A percentile compares a stretch with the other conserved stretches of the same genome.
Evolutionary conservation across 2,888 invertebrate species (phyloP).

Genomic region (Candidula unifasciata): DNA sequence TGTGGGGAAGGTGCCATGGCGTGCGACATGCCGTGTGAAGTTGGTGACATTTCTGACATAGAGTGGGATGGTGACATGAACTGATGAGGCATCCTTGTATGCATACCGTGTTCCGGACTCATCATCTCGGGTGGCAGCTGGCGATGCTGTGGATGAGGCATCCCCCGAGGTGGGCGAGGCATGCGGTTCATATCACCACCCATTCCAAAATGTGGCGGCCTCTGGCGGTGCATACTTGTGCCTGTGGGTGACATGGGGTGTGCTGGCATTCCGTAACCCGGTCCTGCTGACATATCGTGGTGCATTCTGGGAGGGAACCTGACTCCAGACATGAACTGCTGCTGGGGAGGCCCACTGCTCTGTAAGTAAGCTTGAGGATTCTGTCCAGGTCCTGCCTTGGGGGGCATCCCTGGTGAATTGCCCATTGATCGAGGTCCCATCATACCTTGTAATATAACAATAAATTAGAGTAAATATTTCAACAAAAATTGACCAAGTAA

Average conservation of each 20-base stretch:
- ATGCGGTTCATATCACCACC: conserved; percentile 40
- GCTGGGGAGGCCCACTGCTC: conserved; percentile 13
- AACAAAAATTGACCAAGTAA: too few relatives aligned
- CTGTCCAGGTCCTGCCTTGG: conserved; percentile 27
- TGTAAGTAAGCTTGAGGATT: conserved; percentile 40
- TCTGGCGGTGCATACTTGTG: conserved; percentile 43
- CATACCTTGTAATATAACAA: conserved; percentile 34
- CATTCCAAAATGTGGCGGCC: conserved; percentile 45
- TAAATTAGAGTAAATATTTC: neutral
- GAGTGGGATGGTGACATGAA: conserved; percentile 51
- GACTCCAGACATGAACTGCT: conserved; percentile 45
- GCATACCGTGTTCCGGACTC: conserved; percentile 48
- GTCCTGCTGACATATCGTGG: conserved; percentile 45
- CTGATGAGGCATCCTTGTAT: conserved; percentile 55
- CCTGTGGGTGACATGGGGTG: conserved; percentile 52
- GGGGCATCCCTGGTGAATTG: conserved; percentile 50
- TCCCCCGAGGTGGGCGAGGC: conserved; percentile 42
- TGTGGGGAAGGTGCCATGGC: conserved; percentile 41
- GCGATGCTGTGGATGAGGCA: conserved; percentile 41
- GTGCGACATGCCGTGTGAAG: conserved; percentile 47
- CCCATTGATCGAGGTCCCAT: conserved; percentile 49
- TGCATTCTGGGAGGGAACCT: conserved; percentile 52
- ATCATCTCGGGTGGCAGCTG: conserved; percentile 40
- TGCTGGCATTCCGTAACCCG: conserved; percentile 47
- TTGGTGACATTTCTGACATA: conserved; percentile 48